Evolutionary conservation across 2,797 vertebrate species (phyloP).

Genomic region (Pteropus rufus): DNA sequence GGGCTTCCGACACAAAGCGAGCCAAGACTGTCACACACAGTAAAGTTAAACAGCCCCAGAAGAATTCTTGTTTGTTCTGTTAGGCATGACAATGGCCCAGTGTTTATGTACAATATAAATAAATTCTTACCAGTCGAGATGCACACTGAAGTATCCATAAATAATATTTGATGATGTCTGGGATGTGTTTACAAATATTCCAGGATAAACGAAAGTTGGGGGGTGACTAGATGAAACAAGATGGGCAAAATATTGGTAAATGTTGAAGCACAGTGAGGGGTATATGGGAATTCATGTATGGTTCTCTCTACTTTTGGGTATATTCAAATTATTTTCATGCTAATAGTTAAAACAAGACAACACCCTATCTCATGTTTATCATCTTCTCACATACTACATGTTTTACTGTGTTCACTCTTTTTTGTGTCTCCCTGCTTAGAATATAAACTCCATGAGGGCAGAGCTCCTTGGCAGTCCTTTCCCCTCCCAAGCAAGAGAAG

Average conservation of each 20-base stretch:
- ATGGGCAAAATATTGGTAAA: not conserved
- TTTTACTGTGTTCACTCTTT: not conserved
- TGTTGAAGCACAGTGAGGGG: not conserved
- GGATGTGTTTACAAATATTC: not conserved
- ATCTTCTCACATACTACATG: not conserved
- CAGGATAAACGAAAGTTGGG: not conserved
- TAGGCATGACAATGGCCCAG: not conserved
- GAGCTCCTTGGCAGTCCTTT: not conserved
- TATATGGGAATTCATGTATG: not conserved
- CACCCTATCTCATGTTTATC: not conserved
- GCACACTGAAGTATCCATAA: not conserved
- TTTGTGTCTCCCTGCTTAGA: not conserved
- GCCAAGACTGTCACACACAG: not conserved
- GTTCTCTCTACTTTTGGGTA: not conserved
- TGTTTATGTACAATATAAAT: not conserved
- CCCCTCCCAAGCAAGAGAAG: not conserved
- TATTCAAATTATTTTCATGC: not conserved
- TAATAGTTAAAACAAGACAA: not conserved
- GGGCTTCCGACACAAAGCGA: not conserved
- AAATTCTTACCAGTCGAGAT: not conserved
- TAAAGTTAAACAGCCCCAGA: not conserved
- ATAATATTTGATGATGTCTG: not conserved
- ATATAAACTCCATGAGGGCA: not conserved
- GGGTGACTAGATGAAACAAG: not conserved
- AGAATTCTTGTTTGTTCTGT: not conserved